Percentiles rank a stretch among this genome's conserved stretches.
These are phyloP conservation scores for Aporophyla lueneburgensis DNA, from an alignment of 2,888 invertebrate genomes.

Conservation along the genomic window DNA sequence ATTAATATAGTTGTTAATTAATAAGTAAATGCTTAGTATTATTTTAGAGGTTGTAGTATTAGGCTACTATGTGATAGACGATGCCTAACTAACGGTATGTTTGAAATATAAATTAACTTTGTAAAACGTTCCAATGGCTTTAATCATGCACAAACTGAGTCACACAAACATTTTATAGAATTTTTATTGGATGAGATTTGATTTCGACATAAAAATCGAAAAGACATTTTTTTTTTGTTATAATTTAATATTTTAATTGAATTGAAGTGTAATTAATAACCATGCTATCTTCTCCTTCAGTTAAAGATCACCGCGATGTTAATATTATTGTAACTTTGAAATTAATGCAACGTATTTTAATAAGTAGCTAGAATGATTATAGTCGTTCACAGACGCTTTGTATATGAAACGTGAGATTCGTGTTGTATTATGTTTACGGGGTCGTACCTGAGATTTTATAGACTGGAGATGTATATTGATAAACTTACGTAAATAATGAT, in stretches of 20 bases:
- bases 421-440: conserved; percentile 62
- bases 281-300: conserved; percentile 4
- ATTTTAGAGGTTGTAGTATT: conserved; percentile 79
- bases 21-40: conserved; percentile 70
- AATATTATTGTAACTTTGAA: conserved; percentile 38
- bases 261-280: conserved; percentile 5
- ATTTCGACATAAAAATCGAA: conserved; percentile 1
- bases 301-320: conserved; percentile 40
- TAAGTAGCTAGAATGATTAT: conserved; percentile 40
- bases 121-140: conserved; percentile 80
- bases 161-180: conserved; percentile 71
- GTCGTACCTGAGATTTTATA: conserved; percentile 67
- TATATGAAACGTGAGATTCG: conserved; percentile 49
- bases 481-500: conserved; percentile 51
- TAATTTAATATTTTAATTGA: conserved; percentile 16
- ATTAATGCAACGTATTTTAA: conserved; percentile 50
- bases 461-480: conserved; percentile 62
- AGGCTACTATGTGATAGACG: conserved; percentile 85
- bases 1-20: conserved; percentile 64
- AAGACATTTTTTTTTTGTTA: conserved; percentile 18
- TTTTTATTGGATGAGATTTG: conserved; percentile 60
- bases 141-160: conserved; percentile 86
- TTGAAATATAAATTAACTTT: conserved; percentile 77
- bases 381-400: conserved; percentile 49
- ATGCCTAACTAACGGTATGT: conserved; percentile 82